These are phyloP conservation scores for Pristionchus exspectatus DNA, from an alignment of 2,888 invertebrate species.

Conservation along the genomic window DNA sequence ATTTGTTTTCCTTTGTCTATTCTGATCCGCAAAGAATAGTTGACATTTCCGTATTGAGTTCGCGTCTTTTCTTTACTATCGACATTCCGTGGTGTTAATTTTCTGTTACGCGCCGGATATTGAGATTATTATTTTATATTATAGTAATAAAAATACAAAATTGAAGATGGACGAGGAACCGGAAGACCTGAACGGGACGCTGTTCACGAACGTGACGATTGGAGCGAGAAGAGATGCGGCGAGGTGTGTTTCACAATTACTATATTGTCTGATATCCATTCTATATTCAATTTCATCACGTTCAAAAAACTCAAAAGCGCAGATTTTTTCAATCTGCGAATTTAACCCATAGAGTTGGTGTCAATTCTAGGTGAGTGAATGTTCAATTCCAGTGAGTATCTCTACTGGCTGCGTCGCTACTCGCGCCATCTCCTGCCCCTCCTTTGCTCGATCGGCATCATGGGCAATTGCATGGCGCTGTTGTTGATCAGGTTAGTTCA, in stretches of 20 bases:
- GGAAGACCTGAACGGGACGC: neutral
- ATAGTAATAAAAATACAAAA: neutral
- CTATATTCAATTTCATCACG: too few relatives aligned
- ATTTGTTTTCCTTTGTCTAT: neutral
- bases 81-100: neutral
- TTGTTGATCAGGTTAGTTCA: conserved; percentile 75
- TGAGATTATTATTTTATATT: neutral
- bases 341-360: too few relatives aligned
- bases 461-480: conserved; percentile 78
- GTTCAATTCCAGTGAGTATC: neutral
- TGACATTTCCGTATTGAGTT: too few relatives aligned
- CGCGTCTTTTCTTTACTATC: too few relatives aligned
- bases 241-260: neutral
- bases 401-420: conserved; percentile 9
- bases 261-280: too few relatives aligned
- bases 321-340: too few relatives aligned
- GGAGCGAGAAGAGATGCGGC: neutral
- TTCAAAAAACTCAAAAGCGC: too few relatives aligned
- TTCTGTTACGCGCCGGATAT: neutral
- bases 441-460: conserved; percentile 70
- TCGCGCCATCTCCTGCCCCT: conserved; percentile 63
- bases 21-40: too few relatives aligned
- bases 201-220: neutral
- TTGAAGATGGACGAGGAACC: conserved; percentile 30
- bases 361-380: neutral